phyloP scores from a whole-genome alignment of 1,140 invertebrate species.

The Dendroctonus ponderosae region DNA sequence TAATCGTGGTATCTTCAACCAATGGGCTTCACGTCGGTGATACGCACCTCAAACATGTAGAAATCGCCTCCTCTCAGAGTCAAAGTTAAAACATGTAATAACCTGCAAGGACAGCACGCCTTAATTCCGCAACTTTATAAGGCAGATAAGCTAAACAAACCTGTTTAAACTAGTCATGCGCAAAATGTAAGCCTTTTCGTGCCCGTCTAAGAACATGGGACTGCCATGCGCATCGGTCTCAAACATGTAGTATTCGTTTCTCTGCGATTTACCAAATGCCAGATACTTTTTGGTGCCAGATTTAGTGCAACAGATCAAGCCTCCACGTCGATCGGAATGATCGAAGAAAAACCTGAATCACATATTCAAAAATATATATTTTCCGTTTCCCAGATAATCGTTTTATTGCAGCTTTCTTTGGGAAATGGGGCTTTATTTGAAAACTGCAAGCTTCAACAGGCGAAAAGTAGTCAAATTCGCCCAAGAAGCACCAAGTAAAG shows the following conservation, averaged over 20 bases:
- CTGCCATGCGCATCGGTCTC: conserved; percentile 60
- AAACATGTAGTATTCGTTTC: conserved; percentile 62
- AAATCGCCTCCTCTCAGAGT: conserved; percentile 48
- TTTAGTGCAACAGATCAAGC: conserved; percentile 55
- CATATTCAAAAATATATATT: conserved; percentile 6
- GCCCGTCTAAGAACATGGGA: conserved; percentile 56
- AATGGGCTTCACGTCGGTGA: conserved; percentile 37
- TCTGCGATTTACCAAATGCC: conserved; percentile 56
- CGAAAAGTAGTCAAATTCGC: not conserved
- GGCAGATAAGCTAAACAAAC: not conserved
- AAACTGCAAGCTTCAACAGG: not conserved
- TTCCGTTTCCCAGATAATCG: too few species aligned
- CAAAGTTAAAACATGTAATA: conserved; percentile 54
- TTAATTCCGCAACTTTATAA: too few species aligned
- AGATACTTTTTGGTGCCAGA: conserved; percentile 51
- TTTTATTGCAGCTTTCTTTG: not conserved
- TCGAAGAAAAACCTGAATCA: conserved; percentile 55
- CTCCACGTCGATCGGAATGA: conserved; percentile 50
- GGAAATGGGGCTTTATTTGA: not conserved
- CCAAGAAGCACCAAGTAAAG: too few species aligned
- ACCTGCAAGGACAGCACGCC: conserved; percentile 35
- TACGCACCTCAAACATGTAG: conserved; percentile 44
- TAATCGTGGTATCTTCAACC: conserved; percentile 1
- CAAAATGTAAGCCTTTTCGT: conserved; percentile 51
- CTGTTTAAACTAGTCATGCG: conserved; percentile 49